phyloP scores from a whole-genome alignment of 2,113 vertebrate genomes.

The Falco punctatus region DNA sequence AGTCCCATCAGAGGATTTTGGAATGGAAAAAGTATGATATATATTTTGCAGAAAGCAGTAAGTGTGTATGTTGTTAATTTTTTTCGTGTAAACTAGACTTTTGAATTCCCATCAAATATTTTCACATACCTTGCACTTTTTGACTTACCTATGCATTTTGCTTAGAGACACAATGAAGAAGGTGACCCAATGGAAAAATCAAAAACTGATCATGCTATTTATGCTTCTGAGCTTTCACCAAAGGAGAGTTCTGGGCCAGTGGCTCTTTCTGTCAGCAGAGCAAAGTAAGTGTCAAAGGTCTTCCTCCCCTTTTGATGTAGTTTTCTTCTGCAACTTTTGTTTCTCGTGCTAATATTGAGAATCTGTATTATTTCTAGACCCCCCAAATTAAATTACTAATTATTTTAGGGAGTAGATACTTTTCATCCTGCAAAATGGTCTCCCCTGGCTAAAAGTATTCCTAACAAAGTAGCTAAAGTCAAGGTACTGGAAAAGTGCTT shows the following conservation, averaged over 20 bases:
- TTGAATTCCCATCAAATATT: neutral
- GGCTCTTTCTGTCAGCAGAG: slow-evolving; percentile 83
- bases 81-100: neutral
- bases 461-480: neutral
- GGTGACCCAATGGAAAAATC: slow-evolving; percentile 41
- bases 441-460: neutral
- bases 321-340: neutral
- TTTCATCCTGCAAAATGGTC: neutral
- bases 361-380: neutral
- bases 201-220: slow-evolving; percentile 23
- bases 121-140: neutral
- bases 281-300: slow-evolving; percentile 81
- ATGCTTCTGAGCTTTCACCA: slow-evolving; percentile 48
- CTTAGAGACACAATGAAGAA: slow-evolving; percentile 65
- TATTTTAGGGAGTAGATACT: neutral
- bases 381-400: neutral
- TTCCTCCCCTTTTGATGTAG: neutral
- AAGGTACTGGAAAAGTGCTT: neutral
- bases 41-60: slow-evolving; percentile 86
- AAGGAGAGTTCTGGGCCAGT: slow-evolving; percentile 62
- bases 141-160: neutral
- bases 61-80: slow-evolving; percentile 3
- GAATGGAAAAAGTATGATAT: slow-evolving; percentile 68
- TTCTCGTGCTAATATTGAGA: neutral
- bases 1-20: slow-evolving; percentile 76